Conservation (phyloP, 23 tunicate genomes). For the Diplosoma virens region DNA sequence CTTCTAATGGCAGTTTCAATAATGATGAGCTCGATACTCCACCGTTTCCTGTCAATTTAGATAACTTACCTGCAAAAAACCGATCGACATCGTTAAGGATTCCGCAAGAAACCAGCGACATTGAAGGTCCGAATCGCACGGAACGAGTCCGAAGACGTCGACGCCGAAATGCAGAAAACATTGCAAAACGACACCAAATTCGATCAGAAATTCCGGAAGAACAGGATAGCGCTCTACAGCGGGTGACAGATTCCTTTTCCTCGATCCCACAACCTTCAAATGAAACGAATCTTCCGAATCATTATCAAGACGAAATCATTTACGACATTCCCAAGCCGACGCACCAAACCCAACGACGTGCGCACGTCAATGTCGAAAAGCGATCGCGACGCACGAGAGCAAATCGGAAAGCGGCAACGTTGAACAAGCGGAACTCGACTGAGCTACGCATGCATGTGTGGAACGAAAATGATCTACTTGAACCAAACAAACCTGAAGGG, state of each 20-base stretch:
- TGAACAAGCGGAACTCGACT: conserved; percentile 49
- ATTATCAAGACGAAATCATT: conserved; percentile 52
- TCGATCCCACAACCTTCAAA: not conserved
- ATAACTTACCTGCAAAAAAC: not conserved
- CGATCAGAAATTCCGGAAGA: not conserved
- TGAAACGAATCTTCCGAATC: not conserved
- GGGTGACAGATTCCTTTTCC: conserved; percentile 18
- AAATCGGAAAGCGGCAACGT: conserved; percentile 17
- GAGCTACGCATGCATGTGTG: conserved; percentile 63
- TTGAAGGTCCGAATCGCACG: not conserved
- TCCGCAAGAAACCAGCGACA: conserved; percentile 11
- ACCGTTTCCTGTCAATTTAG: not conserved
- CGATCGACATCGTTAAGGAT: not conserved
- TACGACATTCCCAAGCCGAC: conserved; percentile 71
- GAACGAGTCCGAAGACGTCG: conserved; percentile 52
- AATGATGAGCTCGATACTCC: no score
- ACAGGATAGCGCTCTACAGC: not conserved
- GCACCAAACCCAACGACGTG: conserved; percentile 13
- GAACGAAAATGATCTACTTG: conserved; percentile 43
- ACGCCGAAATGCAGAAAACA: conserved; percentile 11
- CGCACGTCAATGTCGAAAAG: conserved; percentile 52
- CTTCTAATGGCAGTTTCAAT: no score
- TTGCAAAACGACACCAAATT: not conserved
- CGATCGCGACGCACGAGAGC: conserved; percentile 41
- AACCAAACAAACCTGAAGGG: not conserved